Percentiles rank a stretch among this genome's conserved stretches.
phyloP scores from a whole-genome alignment of 2,113 vertebrate species.

The Hipposideros armiger region DNA sequence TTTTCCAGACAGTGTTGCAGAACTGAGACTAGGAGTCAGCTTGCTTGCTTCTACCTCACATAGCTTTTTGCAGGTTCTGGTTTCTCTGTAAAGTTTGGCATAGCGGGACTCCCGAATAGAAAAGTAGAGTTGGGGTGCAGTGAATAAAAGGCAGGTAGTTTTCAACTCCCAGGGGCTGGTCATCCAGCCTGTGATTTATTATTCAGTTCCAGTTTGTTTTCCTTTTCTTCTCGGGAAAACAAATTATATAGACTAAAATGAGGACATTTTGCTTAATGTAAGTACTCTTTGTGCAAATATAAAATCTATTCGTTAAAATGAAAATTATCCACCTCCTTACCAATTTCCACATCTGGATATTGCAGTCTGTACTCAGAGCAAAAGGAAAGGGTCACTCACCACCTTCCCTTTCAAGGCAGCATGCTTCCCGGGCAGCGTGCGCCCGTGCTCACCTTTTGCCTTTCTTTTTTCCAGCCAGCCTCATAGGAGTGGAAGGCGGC shows the following conservation, averaged over 20 bases:
- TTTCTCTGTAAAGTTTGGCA: background rate
- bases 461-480: constrained; percentile 91
- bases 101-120: background rate
- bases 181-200: background rate
- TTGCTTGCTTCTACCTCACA: background rate
- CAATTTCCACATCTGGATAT: background rate
- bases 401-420: background rate
- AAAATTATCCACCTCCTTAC: background rate
- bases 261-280: background rate
- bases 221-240: background rate
- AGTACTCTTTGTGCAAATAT: background rate
- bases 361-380: background rate
- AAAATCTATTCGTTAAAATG: background rate
- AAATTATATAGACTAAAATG: background rate
- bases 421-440: accelerated
- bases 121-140: background rate
- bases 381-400: background rate
- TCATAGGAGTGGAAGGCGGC: constrained; percentile 98
- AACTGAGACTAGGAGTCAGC: background rate
- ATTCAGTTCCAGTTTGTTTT: background rate
- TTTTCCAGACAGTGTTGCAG: background rate
- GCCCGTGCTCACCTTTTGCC: background rate
- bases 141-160: background rate
- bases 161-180: background rate
- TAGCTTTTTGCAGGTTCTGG: background rate